These are phyloP conservation scores for Papilio gigon DNA, from an alignment of 2,888 invertebrate genomes.

Conservation along the genomic window DNA sequence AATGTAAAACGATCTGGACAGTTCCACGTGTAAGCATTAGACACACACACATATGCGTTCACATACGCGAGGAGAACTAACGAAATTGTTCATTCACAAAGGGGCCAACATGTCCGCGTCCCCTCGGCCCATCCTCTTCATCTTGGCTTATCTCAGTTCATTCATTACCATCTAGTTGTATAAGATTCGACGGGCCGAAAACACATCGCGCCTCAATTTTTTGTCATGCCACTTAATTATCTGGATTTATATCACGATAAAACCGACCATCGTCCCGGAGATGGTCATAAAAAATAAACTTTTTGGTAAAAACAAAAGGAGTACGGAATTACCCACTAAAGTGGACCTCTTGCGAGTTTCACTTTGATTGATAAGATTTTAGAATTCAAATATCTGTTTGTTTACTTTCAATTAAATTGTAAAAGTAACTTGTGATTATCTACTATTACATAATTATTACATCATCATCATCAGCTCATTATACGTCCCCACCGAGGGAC, in stretches of 20 bases:
- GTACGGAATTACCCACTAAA: conserved; percentile 48
- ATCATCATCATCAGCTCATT: no score
- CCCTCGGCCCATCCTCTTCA: conserved; percentile 71
- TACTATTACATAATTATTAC: no score
- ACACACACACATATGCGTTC: conserved; percentile 32
- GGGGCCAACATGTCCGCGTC: conserved; percentile 68
- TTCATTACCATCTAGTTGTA: conserved; percentile 82
- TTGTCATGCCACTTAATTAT: conserved; percentile 82
- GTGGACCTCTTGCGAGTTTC: conserved; percentile 50
- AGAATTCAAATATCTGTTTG: conserved; percentile 37
- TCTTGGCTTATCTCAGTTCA: conserved; percentile 78
- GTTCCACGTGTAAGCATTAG: conserved; percentile 7
- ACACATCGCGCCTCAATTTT: conserved; percentile 80
- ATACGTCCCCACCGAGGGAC: no score
- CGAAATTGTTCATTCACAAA: conserved; percentile 72
- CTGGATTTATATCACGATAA: conserved; percentile 80
- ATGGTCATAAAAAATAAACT: conserved; percentile 48
- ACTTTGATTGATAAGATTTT: conserved; percentile 51
- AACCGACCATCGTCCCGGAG: conserved; percentile 57
- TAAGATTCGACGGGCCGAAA: conserved; percentile 79
- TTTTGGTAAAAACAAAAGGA: conserved; percentile 52
- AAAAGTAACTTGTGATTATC: neutral
- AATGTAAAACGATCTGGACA: conserved; percentile 29
- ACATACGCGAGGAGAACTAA: conserved; percentile 52
- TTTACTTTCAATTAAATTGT: conserved; percentile 18